Conservation (phyloP, 2,888 invertebrate genomes). For the Trachelus stipa region DNA sequence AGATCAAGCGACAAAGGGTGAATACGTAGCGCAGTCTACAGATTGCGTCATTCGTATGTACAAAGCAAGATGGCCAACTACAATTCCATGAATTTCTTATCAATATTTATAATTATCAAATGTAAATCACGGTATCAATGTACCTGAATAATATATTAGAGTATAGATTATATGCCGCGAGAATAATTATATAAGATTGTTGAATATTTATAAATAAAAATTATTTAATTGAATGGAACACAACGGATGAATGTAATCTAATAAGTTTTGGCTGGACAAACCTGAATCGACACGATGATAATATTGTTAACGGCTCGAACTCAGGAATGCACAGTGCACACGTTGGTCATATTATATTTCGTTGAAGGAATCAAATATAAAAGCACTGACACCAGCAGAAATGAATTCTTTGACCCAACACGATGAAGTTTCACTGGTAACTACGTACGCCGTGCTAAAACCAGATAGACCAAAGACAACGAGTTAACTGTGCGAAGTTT, state of each 20-base stretch:
- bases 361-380: not conserved
- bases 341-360: not conserved
- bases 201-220: not conserved
- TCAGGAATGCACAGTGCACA: not conserved
- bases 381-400: not conserved
- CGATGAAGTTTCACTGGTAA: not conserved
- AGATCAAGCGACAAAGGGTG: not conserved
- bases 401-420: not conserved
- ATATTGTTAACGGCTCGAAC: not conserved
- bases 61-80: not conserved
- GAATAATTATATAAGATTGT: not conserved
- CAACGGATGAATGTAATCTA: not conserved
- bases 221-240: not conserved
- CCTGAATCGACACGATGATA: not conserved
- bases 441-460: not conserved
- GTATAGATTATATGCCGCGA: not conserved
- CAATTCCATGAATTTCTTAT: not conserved
- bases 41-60: not conserved
- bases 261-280: not conserved
- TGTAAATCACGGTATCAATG: not conserved
- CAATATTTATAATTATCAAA: not conserved
- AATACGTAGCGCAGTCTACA: not conserved
- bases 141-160: not conserved
- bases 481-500: not conserved
- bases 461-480: not conserved